A percentile compares a stretch with the other conserved stretches of the same genome.
Evolutionary conservation across 2,113 vertebrate genomes (phyloP).

Genomic region (Melanocharis versteri): DNA sequence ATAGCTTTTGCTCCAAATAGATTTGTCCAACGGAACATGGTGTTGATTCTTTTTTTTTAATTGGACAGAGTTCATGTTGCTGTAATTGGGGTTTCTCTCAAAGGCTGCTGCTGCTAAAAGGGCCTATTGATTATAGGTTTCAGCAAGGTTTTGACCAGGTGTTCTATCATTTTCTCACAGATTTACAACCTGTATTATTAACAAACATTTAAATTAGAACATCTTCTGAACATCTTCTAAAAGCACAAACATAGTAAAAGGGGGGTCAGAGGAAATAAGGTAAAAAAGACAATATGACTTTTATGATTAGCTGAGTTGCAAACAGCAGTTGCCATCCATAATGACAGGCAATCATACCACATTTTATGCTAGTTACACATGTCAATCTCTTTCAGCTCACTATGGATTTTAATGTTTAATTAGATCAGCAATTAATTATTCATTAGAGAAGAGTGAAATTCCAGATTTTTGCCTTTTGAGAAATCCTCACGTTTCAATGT

Average conservation of each 20-base stretch:
- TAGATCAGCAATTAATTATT: background rate
- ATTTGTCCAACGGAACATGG: background rate
- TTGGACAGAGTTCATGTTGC: background rate
- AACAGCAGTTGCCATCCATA: background rate
- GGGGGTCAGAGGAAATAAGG: background rate
- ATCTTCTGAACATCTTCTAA: background rate
- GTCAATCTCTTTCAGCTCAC: background rate
- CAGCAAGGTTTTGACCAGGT: background rate
- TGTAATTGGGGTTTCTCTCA: background rate
- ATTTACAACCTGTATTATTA: background rate
- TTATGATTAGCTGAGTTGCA: background rate
- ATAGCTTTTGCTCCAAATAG: background rate
- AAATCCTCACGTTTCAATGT: background rate
- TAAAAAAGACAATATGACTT: background rate
- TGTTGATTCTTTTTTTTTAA: background rate
- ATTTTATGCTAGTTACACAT: background rate
- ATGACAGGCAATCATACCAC: background rate
- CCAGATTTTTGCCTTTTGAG: background rate
- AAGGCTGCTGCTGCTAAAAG: background rate
- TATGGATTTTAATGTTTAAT: background rate
- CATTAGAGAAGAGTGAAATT: background rate
- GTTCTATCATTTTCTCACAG: background rate
- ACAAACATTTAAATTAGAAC: background rate
- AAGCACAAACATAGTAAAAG: rapidly evolving
- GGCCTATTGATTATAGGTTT: background rate